phyloP scores from a whole-genome alignment of 1,140 invertebrate species.

The Aphelenchoides fujianensis region DNA sequence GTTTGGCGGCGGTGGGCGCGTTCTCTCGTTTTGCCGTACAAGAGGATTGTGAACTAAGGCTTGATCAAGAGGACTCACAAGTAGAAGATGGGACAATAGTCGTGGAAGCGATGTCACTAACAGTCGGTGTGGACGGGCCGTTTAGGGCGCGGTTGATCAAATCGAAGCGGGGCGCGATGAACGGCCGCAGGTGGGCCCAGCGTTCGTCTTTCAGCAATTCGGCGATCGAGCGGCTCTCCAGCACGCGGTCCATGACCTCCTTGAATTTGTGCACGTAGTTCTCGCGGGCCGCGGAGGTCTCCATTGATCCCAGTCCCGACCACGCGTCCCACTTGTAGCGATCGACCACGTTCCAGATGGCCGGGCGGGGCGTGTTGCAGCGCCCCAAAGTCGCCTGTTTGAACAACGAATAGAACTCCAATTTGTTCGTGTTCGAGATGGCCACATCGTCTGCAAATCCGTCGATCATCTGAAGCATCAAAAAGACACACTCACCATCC shows the following conservation, averaged over 20 bases:
- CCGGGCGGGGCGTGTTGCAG: constrained; percentile 74
- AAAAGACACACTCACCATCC: constrained; percentile 19
- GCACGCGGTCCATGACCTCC: constrained; percentile 17
- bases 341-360: constrained; percentile 85
- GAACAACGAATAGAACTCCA: constrained; percentile 87
- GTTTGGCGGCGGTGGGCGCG: too few species aligned
- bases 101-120: too few species aligned
- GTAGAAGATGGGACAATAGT: background rate
- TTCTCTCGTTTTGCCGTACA: too few species aligned
- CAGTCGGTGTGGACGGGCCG: background rate
- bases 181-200: constrained; percentile 6
- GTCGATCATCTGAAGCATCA: constrained; percentile 7
- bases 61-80: too few species aligned
- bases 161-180: background rate
- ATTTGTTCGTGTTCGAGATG: constrained; percentile 85
- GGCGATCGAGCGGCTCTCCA: background rate
- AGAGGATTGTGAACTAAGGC: too few species aligned
- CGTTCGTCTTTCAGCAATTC: constrained; percentile 12
- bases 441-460: constrained; percentile 79
- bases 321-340: constrained; percentile 74
- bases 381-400: constrained; percentile 89
- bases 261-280: constrained; percentile 20
- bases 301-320: background rate
- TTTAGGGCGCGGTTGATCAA: background rate
- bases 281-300: constrained; percentile 9